These are phyloP conservation scores for Drosophila macrospina DNA, from an alignment of 2,888 invertebrate genomes.

Conservation along the genomic window DNA sequence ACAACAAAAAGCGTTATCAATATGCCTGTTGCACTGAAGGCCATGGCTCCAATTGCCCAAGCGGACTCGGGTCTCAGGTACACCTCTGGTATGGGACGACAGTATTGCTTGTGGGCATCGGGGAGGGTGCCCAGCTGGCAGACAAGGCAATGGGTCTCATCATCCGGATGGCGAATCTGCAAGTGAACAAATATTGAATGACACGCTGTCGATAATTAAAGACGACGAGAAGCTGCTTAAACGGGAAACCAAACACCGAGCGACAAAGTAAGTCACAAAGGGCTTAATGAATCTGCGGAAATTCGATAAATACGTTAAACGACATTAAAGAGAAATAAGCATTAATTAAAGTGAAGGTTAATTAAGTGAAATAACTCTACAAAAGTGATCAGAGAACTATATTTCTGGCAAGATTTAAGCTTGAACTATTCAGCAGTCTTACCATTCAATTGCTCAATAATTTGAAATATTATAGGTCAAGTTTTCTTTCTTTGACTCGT, in stretches of 20 bases:
- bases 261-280: not conserved
- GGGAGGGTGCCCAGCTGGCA: slow-evolving; percentile 95
- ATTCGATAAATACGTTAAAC: not conserved
- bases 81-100: slow-evolving; percentile 92
- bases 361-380: not conserved
- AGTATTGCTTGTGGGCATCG: slow-evolving; percentile 90
- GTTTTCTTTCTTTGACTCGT: not conserved
- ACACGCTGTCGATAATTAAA: not conserved
- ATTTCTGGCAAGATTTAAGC: too few species aligned
- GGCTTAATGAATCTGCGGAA: not conserved
- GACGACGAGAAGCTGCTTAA: not conserved
- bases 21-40: slow-evolving; percentile 94
- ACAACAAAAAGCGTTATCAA: slow-evolving; percentile 92
- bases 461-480: not conserved
- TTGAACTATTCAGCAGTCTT: too few species aligned
- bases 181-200: slow-evolving; percentile 31
- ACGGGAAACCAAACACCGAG: not conserved
- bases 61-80: slow-evolving; percentile 93
- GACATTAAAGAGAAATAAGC: not conserved
- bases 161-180: slow-evolving; percentile 92
- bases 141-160: slow-evolving; percentile 93
- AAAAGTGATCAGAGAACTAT: too few species aligned
- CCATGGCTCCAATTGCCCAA: slow-evolving; percentile 97
- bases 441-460: not conserved
- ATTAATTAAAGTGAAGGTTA: not conserved